Evolutionary conservation across 2,888 invertebrate genomes (phyloP), one percentile per base, ranked within the genome.

Genomic region (Augochlorella aurata): DNA sequence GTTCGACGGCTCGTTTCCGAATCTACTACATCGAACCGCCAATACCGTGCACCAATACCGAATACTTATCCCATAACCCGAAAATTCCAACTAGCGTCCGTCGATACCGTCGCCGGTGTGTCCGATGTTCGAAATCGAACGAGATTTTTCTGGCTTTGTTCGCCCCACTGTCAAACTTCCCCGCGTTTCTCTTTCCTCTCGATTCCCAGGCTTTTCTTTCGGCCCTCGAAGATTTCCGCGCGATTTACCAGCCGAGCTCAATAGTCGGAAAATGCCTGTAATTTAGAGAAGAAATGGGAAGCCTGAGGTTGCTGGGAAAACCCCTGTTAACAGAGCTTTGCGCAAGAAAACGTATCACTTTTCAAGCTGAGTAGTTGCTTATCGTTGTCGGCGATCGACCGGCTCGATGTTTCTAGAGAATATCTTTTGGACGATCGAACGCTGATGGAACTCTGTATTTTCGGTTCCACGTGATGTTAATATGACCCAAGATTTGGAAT

Each of bases 151-250:
- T 45, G 49, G 69, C 54, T 63, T 21, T n/a, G 61, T 50, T 65
- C 38, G 10, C 68, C 18, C 14, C 45, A n/a, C n/a, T 69, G n/a
- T 14, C 16, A 54, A 81, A 79, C 47, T 79, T 79, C 66, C 54
- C 69, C 69, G 68, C 49, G 52, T 81, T 81, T 79, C 58, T 70
- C 65, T 70, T 47, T 47, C 50, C 14, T 3, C 8, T 18, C 1
- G 18, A 3, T 7, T 7, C 7, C 2, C 16, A 14, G 2, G 10
- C 12, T 10, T 29, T 61, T 61, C 61, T 61, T 29, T 8, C 29
- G 24, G 14, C 21, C 47, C 63, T 74, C 21, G 24, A 71, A 73
- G 14, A 67, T 47, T 70, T 81, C 50, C 66, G 29, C 38, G 38
- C 50, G 79, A 70, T 67, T 74, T 74, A 71, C 16, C 29, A 47